Conservation (phyloP, 1,140 invertebrate genomes). For the Vanessa atalanta region DNA sequence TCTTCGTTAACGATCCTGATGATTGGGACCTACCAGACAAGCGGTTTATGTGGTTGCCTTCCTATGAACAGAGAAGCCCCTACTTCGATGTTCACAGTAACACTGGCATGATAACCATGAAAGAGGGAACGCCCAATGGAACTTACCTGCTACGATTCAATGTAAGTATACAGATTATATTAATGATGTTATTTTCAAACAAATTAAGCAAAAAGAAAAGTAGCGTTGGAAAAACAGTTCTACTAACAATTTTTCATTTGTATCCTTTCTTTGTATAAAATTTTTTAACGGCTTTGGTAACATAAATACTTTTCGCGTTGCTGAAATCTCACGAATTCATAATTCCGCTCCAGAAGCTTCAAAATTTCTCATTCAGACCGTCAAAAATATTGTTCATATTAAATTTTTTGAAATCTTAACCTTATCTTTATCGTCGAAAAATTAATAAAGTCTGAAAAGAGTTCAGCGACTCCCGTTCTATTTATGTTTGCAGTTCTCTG, state of each 20-base stretch:
- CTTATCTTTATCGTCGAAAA: constrained; percentile 33
- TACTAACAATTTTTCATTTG: not conserved
- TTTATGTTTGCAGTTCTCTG: constrained; percentile 39
- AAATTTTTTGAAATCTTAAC: constrained; percentile 29
- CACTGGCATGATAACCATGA: constrained; percentile 93
- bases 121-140: constrained; percentile 84
- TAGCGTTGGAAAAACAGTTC: not conserved
- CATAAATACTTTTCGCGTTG: not conserved
- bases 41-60: constrained; percentile 85
- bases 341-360: constrained; percentile 3
- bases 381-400: constrained; percentile 8
- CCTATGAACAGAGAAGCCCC: constrained; percentile 78
- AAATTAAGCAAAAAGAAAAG: not conserved
- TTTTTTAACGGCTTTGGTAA: not conserved
- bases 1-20: constrained; percentile 94
- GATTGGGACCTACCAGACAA: constrained; percentile 97
- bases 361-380: constrained; percentile 7
- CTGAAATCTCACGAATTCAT: not conserved
- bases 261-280: not conserved
- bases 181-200: not conserved
- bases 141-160: constrained; percentile 86
- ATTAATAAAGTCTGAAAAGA: constrained; percentile 37
- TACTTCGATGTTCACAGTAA: constrained; percentile 85
- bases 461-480: constrained; percentile 27
- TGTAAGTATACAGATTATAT: constrained; percentile 76